Conservation (phyloP, 2,888 invertebrate species). For the Artemia sp. region DNA sequence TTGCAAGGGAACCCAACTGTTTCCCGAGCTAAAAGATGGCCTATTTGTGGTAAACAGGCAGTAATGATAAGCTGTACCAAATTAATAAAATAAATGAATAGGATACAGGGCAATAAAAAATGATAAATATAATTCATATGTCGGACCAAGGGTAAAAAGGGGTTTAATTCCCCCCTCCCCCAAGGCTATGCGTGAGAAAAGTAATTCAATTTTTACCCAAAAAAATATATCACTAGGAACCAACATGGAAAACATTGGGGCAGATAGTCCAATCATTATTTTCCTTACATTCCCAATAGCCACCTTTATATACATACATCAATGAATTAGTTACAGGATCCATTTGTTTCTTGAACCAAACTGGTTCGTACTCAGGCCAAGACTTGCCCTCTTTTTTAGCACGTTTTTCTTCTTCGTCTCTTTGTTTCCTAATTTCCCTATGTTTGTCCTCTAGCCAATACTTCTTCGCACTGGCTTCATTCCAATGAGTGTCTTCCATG, state of each 20-base stretch:
- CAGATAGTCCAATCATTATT: slow-evolving; percentile 72
- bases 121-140: too few species aligned
- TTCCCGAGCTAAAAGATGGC: too few species aligned
- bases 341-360: slow-evolving; percentile 74
- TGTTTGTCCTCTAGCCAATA: slow-evolving; percentile 86
- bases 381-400: slow-evolving; percentile 41
- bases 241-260: slow-evolving; percentile 58
- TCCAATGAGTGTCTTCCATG: slow-evolving; percentile 88
- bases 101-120: too few species aligned
- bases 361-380: slow-evolving; percentile 54
- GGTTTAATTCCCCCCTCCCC: too few species aligned
- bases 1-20: too few species aligned
- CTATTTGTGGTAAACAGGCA: too few species aligned
- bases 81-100: too few species aligned
- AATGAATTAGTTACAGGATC: slow-evolving; percentile 45
- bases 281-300: slow-evolving; percentile 84
- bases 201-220: too few species aligned
- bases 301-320: slow-evolving; percentile 65
- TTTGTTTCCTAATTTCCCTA: slow-evolving; percentile 52
- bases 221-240: too few species aligned
- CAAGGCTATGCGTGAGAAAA: too few species aligned
- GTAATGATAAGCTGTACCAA: too few species aligned
- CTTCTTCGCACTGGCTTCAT: slow-evolving; percentile 72
- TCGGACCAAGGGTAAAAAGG: too few species aligned
- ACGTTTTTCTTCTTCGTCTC: slow-evolving; percentile 59